Percentiles rank a stretch among this genome's conserved stretches.
Conservation (phyloP, 2,113 vertebrate species). For the Oncorhynchus masou region DNA sequence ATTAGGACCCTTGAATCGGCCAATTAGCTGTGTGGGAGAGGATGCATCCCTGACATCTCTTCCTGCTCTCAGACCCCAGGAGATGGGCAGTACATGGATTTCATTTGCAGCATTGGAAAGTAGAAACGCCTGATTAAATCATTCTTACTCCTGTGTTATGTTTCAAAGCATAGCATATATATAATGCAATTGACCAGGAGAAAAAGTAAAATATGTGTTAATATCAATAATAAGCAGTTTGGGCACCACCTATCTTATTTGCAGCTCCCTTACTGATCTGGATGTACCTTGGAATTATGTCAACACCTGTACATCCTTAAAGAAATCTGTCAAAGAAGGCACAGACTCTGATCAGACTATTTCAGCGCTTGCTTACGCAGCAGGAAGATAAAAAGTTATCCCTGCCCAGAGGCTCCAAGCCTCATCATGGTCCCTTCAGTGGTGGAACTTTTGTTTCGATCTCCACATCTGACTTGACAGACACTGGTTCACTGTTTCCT, state of each 20-base stretch:
- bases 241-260: not conserved
- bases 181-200: not conserved
- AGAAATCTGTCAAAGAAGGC: too few species aligned
- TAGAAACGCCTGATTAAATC: not conserved
- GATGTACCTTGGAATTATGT: not conserved
- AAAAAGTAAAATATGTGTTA: not conserved
- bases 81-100: not conserved
- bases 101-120: not conserved
- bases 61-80: not conserved
- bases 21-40: conserved; percentile 1
- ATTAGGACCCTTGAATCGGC: conserved; percentile 5
- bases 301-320: not conserved
- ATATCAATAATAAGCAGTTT: not conserved
- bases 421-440: too few species aligned
- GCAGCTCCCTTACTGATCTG: too few species aligned
- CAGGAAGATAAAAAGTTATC: too few species aligned
- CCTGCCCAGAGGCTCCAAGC: too few species aligned
- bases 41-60: not conserved
- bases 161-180: not conserved
- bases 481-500: too few species aligned
- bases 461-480: too few species aligned
- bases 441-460: too few species aligned
- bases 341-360: too few species aligned
- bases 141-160: not conserved
- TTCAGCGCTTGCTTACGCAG: too few species aligned